phyloP scores from a whole-genome alignment of 2,888 invertebrate species.

The Dryocosmus kuriphilus region DNA sequence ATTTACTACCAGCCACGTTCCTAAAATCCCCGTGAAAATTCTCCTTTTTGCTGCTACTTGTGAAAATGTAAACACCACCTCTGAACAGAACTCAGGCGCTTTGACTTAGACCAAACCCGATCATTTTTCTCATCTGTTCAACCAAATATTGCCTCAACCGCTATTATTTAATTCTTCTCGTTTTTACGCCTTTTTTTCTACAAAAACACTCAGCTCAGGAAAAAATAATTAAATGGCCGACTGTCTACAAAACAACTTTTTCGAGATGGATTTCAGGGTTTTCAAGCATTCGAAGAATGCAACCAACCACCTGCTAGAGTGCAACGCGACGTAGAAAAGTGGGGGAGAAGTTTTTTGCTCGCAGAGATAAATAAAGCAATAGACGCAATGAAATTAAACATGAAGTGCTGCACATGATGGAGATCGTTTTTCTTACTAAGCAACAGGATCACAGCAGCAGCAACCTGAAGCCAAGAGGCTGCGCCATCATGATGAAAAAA shows the following conservation, averaged over 20 bases:
- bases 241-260: not conserved
- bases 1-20: not conserved
- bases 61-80: not conserved
- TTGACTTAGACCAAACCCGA: not conserved
- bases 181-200: not conserved
- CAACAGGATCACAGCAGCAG: too few species aligned
- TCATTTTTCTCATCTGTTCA: not conserved
- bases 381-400: too few species aligned
- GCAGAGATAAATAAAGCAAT: not conserved
- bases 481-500: too few species aligned
- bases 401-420: too few species aligned
- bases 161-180: not conserved
- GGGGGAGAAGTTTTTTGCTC: not conserved
- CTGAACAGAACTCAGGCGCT: too few species aligned
- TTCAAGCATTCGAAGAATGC: not conserved
- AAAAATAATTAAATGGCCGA: not conserved
- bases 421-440: too few species aligned
- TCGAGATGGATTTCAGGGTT: not conserved
- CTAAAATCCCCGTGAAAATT: not conserved
- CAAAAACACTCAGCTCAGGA: not conserved
- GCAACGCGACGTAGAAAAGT: not conserved
- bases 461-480: too few species aligned
- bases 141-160: not conserved
- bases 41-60: not conserved
- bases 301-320: constrained; percentile 13